Evolutionary conservation across 2,797 vertebrate species (phyloP), one percentile per base, ranked within the genome.

Genomic region (Mycteria americana): DNA sequence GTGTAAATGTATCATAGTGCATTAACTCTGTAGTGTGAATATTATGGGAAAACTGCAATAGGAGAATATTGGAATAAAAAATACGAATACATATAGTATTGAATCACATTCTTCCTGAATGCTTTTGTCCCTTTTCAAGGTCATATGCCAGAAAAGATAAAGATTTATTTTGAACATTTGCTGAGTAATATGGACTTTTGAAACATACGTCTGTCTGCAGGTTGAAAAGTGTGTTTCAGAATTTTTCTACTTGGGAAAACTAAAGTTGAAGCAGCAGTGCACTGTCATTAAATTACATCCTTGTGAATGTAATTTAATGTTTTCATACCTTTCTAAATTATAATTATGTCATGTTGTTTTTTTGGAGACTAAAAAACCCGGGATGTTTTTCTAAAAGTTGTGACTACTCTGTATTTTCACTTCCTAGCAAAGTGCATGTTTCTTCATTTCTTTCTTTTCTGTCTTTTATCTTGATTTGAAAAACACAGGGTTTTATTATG

Each of bases 101-200:
- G 45, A 81, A 75, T 92, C 46, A 0, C 41, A 1, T 59, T 91
- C n/a, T 62, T 72, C 24, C 22, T 33, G 41, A 43, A 11, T 78
- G 50, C 43, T 94, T 89, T 50, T 91, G 94, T 88, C 87, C 87
- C 69, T 92, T 95, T 85, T 92, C 89, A 96, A 94, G 97, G 95
- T 96, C 91, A 89, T 73, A 16, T 45, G 65, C 43, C 78, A 63
- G 91, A 69, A 96, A 95, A 87, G 86, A 93, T 89, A 92, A 93
- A 89, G 45, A 53, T 85, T 90, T 95, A 89, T 88, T 96, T 97
- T 93, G 70, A 60, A 73, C 65, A 69, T 95, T 76, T 85, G 45
- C 84, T 91, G 78, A 62, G 62, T 78, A 80, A 75, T 35, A 65
- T 2, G 5, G 45, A 43, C 72, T 51, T 81, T 75, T 85, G 91